A percentile compares a stretch with the other conserved stretches of the same genome.
phyloP scores from a whole-genome alignment of 2,888 invertebrate species.

The Eueremaeus valkanovi region DNA sequence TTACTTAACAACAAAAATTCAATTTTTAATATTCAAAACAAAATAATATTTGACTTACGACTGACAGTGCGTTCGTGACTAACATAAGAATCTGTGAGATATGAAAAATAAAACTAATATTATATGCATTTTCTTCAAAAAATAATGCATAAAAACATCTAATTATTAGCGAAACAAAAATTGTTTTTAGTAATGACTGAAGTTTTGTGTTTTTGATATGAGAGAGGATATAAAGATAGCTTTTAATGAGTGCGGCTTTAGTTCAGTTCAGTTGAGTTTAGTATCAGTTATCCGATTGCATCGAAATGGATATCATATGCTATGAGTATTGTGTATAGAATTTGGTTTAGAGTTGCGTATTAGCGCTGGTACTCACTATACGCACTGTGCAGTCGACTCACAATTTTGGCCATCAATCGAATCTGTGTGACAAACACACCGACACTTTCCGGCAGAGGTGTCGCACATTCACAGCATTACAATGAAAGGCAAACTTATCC shows the following conservation, averaged over 20 bases:
- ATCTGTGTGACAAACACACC: conserved; percentile 22
- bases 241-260: neutral
- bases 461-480: too few relatives aligned
- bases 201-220: neutral
- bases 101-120: neutral
- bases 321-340: neutral
- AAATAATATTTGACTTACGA: conserved; percentile 9
- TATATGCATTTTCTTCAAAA: neutral
- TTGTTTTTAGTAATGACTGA: neutral
- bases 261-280: too few relatives aligned
- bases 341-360: neutral
- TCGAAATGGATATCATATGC: neutral
- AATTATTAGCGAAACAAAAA: neutral
- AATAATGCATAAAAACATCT: neutral
- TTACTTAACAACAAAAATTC: neutral
- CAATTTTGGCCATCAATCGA: conserved; percentile 10
- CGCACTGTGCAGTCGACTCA: neutral
- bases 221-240: neutral
- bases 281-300: neutral
- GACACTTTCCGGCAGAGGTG: conserved; percentile 18
- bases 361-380: neutral
- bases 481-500: too few relatives aligned
- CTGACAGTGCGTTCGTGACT: conserved; percentile 25
- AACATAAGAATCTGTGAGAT: neutral
- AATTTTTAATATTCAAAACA: too few relatives aligned